phyloP scores from a whole-genome alignment of 2,797 vertebrate species.

The Heliangelus exortis region DNA sequence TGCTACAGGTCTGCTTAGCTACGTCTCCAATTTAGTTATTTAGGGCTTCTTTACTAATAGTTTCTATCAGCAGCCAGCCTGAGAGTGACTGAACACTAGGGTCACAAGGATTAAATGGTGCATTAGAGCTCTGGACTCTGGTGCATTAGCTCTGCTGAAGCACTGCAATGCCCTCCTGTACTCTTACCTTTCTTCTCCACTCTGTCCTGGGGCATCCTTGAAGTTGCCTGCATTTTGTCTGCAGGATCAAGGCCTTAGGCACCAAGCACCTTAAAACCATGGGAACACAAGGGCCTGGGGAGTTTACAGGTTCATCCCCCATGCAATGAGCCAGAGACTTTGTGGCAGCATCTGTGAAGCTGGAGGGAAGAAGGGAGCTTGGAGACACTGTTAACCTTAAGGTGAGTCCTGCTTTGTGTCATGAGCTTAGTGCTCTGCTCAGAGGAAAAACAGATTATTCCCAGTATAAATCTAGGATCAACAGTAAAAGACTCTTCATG shows the following conservation, averaged over 20 bases:
- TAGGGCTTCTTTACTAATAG: not conserved
- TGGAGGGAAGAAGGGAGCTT: not conserved
- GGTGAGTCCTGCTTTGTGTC: not conserved
- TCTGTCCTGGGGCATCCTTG: not conserved
- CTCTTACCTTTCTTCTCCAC: not conserved
- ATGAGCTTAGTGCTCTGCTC: not conserved
- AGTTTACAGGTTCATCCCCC: not conserved
- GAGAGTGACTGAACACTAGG: not conserved
- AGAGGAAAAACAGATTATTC: not conserved
- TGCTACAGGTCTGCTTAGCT: not conserved
- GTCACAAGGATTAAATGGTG: not conserved
- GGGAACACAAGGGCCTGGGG: fast-evolving
- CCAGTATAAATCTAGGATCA: not conserved
- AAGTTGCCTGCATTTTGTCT: not conserved
- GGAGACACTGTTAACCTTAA: not conserved
- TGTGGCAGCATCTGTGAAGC: not conserved
- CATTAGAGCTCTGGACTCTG: not conserved
- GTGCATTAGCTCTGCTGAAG: not conserved
- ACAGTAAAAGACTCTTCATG: not conserved
- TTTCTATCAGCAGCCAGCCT: not conserved
- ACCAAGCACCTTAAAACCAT: not conserved
- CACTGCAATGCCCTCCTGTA: not conserved
- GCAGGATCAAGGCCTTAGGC: not conserved
- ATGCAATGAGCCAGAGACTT: not conserved
- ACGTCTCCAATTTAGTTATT: not conserved